Base-by-base conservation (phyloP, 2,888 invertebrate species). In the Mythimna albipuncta region DNA sequence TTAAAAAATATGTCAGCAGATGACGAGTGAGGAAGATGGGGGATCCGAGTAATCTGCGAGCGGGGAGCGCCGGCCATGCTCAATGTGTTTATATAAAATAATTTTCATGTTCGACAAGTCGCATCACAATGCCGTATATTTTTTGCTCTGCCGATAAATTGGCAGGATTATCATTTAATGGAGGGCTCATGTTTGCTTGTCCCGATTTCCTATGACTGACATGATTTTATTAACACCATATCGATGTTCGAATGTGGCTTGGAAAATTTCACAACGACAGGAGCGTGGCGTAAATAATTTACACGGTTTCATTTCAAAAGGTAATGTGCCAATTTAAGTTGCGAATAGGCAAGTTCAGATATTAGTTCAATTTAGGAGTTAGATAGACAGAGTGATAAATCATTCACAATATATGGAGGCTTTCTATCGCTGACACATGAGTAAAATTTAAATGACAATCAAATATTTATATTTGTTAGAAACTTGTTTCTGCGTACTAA, bases 41-140 rank as follows among this genome's bases (percentile, higher is more conserved):
- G 93, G 91, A 88, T 86, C 87, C 89, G 89, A 90, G 91, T 93
- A 94, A 94, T 94, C 93, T 91, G 92, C 88, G 83, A 57, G 81
- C 89, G 90, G 92, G 89, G 92, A 93, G 93, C 93, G 90, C 90
- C 93, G 90, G 88, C 93, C 95, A 94, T 94, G 95, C 94, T 94
- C 92, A 96, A 96, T 96, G 95, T 94, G 94, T 95, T 95, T 95
- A 96, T 95, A 95, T 96, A 96, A 96, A 96, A 96, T 96, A 93
- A 96, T 96, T 95, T 96, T 95, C 95, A 92, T 96, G 96, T 96
- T 94, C 94, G 94, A 96, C 96, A 96, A 95, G 93, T 95, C 93
- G 87, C 93, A 88, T 94, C 94, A 96, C 96, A 96, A 96, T 95
- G 89, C 89, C 90, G 92, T 90, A 93, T 92, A 94, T 96, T 96